A percentile compares a stretch with the other conserved stretches of the same genome.
Conservation (phyloP, 2,888 invertebrate species). For the Xestia rhomboidea region DNA sequence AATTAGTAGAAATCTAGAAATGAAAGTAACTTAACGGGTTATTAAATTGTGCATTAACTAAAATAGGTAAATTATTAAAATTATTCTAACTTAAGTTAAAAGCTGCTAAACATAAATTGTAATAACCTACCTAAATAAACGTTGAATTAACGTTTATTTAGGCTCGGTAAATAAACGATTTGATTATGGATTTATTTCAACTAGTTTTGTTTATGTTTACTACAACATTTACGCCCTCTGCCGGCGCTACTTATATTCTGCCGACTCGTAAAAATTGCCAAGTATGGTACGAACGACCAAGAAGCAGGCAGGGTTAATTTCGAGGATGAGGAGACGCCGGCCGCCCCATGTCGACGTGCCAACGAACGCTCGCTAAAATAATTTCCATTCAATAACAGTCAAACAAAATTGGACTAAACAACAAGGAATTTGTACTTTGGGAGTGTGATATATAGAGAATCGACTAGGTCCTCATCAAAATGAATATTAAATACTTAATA, state of each 20-base stretch:
- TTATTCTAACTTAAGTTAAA: conserved; percentile 85
- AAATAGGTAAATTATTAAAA: conserved; percentile 82
- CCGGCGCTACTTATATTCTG: conserved; percentile 50
- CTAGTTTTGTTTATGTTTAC: conserved; percentile 70
- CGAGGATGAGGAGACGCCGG: conserved; percentile 66
- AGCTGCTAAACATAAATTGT: conserved; percentile 87
- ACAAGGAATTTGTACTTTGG: conserved; percentile 92
- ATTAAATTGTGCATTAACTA: conserved; percentile 86
- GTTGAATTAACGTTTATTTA: conserved; percentile 42
- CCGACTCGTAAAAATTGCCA: conserved; percentile 58
- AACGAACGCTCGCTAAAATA: conserved; percentile 85
- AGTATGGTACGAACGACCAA: conserved; percentile 62
- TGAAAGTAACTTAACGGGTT: conserved; percentile 82
- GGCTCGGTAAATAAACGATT: conserved; percentile 75
- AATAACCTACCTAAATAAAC: conserved; percentile 71
- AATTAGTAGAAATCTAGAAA: conserved; percentile 64
- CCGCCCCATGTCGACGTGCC: conserved; percentile 59
- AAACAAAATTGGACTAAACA: conserved; percentile 91
- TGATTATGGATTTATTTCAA: conserved; percentile 78
- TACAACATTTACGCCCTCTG: conserved; percentile 67
- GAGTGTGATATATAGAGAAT: conserved; percentile 91
- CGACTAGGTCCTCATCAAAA: conserved; percentile 91
- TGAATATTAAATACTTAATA: conserved; percentile 90
- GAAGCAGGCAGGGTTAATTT: conserved; percentile 66
- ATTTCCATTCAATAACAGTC: conserved; percentile 90